Conservation (phyloP, 2,888 invertebrate genomes). For the Epirrita christyi region DNA sequence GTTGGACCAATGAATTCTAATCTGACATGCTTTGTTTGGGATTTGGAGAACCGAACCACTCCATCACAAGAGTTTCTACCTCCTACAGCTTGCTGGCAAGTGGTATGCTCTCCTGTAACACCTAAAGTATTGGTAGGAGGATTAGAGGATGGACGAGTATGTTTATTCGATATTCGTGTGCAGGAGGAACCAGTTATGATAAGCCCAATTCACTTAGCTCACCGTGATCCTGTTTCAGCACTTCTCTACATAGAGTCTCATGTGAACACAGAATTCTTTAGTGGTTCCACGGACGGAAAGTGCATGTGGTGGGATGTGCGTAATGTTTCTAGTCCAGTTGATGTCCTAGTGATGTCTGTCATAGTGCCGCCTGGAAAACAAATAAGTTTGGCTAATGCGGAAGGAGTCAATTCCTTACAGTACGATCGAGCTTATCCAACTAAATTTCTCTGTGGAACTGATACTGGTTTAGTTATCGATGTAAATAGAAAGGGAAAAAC, state of each 20-base stretch:
- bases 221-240: constrained; percentile 80
- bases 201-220: constrained; percentile 73
- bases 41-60: constrained; percentile 70
- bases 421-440: constrained; percentile 88
- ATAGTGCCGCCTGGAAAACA: constrained; percentile 70
- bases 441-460: constrained; percentile 69
- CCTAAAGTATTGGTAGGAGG: constrained; percentile 55
- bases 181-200: constrained; percentile 89
- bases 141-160: constrained; percentile 60
- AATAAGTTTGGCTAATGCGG: constrained; percentile 74
- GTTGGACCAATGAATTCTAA: constrained; percentile 46
- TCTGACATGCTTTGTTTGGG: constrained; percentile 87
- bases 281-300: constrained; percentile 85
- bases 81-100: constrained; percentile 58
- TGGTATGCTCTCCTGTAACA: constrained; percentile 52
- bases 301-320: constrained; percentile 88
- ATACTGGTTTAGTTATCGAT: constrained; percentile 73
- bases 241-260: constrained; percentile 84
- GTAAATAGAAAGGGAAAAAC: constrained; percentile 88
- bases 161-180: constrained; percentile 90
- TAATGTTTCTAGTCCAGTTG: constrained; percentile 83
- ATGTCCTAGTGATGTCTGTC: constrained; percentile 85
- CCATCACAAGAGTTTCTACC: constrained; percentile 48
- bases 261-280: constrained; percentile 85
- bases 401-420: constrained; percentile 86